Evolutionary conservation across 2,888 invertebrate species (phyloP), one percentile per base, ranked within the genome.

Genomic region (Amphipoea lucens): DNA sequence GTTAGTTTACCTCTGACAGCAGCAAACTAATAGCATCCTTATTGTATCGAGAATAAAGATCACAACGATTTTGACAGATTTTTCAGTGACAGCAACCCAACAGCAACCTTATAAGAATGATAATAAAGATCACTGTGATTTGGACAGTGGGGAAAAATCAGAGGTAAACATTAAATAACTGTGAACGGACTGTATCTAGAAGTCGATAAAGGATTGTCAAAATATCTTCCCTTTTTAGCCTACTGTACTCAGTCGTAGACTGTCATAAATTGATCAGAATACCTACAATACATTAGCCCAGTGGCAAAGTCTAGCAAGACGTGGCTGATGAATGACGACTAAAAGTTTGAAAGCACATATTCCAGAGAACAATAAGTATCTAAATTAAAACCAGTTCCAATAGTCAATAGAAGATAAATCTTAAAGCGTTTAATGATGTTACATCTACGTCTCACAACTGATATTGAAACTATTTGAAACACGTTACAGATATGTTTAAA

Each of bases 401-500:
- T 20, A 23, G 9, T 6, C 29, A 76, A 12, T 6, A 48, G 6
- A 29, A 29, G 17, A 11, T 54, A 62, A 29, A 4, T 36, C n/a
- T 17, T 5, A 20, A 42, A 60, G 20, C 14, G 17, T 51, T 5
- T 36, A n/a, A 17, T 11, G 0, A 11, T 51, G 4, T 62, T 29
- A n/a, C n/a, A n/a, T n/a, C n/a, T n/a, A n/a, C n/a, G n/a, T n/a
- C n/a, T n/a, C n/a, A n/a, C n/a, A n/a, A n/a, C n/a, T n/a, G n/a
- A n/a, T n/a, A n/a, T 20, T 48, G 0, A 51, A 81, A 75, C 66
- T 14, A 66, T 74, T 57, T n/a, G 2, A 60, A 66, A 66, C 2
- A 57, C 2, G n/a, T 42, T n/a, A 48, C 1, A 20, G 14, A 36
- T 36, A 12, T 20, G 29, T 0, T 3, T 29, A 45, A 29, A n/a